phyloP scores from a whole-genome alignment of 2,113 vertebrate genomes.

The Xenopus tropicalis region UCB_Xtro_10.0 CM004443.2:187235001-187235500 shows the following conservation, averaged over 20 bases:
- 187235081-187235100: conserved; percentile 69
- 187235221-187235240: conserved; percentile 6
- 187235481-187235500: too few relatives aligned
- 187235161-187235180: conserved; percentile 58
- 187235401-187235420: too few relatives aligned
- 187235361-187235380: too few relatives aligned
- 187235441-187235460: too few relatives aligned
- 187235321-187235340: too few relatives aligned
- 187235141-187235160: conserved; percentile 73
- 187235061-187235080: conserved; percentile 54
- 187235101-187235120: conserved; percentile 57
- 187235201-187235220: conserved; percentile 36
- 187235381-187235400: too few relatives aligned
- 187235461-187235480: too few relatives aligned
- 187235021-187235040: conserved; percentile 48
- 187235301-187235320: too few relatives aligned
- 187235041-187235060: conserved; percentile 55
- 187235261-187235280: neutral
- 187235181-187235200: conserved; percentile 40
- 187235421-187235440: too few relatives aligned
- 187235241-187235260: neutral
- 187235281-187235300: too few relatives aligned
- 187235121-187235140: conserved; percentile 68
- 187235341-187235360: too few relatives aligned
- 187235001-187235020: conserved; percentile 23